Percentiles rank a stretch among this genome's conserved stretches.
These are phyloP conservation scores for Sinonovacula constricta DNA, from an alignment of 1,140 invertebrate genomes.

Conservation along the genomic window DNA sequence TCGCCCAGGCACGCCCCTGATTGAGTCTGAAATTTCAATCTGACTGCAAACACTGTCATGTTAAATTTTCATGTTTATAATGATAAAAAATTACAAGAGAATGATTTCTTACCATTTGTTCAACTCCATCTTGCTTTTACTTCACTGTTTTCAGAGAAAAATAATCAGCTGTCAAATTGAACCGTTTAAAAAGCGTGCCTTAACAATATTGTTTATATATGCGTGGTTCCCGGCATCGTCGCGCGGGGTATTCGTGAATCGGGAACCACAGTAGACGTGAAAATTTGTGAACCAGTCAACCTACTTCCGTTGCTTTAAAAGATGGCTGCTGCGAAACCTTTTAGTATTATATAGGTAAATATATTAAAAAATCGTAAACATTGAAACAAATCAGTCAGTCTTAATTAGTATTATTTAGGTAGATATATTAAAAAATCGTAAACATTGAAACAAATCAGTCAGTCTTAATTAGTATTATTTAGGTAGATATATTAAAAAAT, in stretches of 20 bases:
- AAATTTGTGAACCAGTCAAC: slow-evolving; percentile 1
- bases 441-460: no score
- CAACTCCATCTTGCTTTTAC: background rate
- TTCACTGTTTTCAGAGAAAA: background rate
- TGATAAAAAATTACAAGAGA: background rate
- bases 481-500: no score
- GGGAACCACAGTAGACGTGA: background rate
- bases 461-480: no score
- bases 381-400: slow-evolving; percentile 1
- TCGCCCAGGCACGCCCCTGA: no score
- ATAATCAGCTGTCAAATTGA: background rate
- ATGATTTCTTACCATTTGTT: background rate
- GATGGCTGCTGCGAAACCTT: background rate
- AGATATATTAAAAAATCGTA: no score
- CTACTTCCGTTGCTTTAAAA: slow-evolving; percentile 1
- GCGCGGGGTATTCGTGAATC: background rate
- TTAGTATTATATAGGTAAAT: background rate
- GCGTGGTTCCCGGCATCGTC: background rate
- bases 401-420: no score
- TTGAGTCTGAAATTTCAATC: background rate
- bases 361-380: background rate
- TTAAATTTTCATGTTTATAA: background rate
- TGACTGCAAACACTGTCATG: background rate
- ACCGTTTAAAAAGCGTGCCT: background rate
- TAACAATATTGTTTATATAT: background rate